Conservation (phyloP, 2,113 vertebrate genomes). For the Cygnus buccinator region DNA sequence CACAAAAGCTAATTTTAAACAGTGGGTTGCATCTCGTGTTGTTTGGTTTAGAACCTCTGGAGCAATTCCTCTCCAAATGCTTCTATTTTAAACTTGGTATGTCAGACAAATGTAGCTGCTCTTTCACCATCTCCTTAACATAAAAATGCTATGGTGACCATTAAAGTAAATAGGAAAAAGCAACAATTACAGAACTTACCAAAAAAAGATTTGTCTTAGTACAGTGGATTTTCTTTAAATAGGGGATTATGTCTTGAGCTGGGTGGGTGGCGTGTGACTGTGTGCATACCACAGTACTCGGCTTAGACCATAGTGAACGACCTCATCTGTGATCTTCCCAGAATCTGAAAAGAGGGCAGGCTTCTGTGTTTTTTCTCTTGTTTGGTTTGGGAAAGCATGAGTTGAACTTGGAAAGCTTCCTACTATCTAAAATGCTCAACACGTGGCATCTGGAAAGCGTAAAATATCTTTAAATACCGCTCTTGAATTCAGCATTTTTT, state of each 20-base stretch:
- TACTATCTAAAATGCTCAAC: not conserved
- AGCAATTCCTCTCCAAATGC: not conserved
- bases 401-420: conserved; percentile 29
- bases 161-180: conserved; percentile 6
- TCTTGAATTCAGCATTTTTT: not conserved
- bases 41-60: conserved; percentile 9
- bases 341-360: not conserved
- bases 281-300: not conserved
- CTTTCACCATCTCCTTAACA: not conserved
- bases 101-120: not conserved
- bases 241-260: not conserved
- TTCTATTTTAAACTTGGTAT: conserved; percentile 37
- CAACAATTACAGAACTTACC: not conserved
- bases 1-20: conserved; percentile 48
- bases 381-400: conserved; percentile 48
- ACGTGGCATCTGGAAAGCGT: not conserved
- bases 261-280: not conserved
- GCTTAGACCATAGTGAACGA: not conserved
- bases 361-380: conserved; percentile 29
- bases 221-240: conserved; percentile 23
- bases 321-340: not conserved
- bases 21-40: not conserved
- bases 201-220: not conserved
- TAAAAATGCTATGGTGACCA: not conserved
- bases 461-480: not conserved